Conservation (phyloP, 2,888 invertebrate genomes). For the Xylota sylvarum region DNA sequence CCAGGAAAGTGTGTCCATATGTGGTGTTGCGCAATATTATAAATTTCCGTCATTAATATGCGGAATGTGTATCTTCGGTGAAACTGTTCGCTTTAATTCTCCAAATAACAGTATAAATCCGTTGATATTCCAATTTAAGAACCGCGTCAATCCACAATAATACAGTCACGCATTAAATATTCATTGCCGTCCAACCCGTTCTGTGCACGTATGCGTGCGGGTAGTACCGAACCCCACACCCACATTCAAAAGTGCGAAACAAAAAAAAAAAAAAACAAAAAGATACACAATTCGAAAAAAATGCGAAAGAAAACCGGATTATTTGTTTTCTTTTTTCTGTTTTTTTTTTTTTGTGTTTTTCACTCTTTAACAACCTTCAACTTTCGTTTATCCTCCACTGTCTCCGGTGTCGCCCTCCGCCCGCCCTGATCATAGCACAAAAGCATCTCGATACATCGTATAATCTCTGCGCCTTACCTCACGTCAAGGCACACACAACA, state of each 20-base stretch:
- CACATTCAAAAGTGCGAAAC: not conserved
- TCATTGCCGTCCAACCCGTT: slow-evolving; percentile 37
- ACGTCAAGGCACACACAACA: slow-evolving; percentile 42
- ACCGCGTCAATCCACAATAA: slow-evolving; percentile 39
- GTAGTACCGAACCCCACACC: slow-evolving; percentile 4
- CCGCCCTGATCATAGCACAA: slow-evolving; percentile 23
- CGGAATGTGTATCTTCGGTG: slow-evolving; percentile 49
- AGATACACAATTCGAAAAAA: slow-evolving; percentile 15
- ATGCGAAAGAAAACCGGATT: slow-evolving; percentile 45
- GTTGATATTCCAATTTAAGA: slow-evolving; percentile 66
- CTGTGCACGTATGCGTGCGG: not conserved
- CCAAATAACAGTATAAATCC: slow-evolving; percentile 56
- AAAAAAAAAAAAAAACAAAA: slow-evolving; percentile 16
- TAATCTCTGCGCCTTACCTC: slow-evolving; percentile 65
- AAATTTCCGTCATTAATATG: slow-evolving; percentile 50
- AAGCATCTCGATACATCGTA: slow-evolving; percentile 45
- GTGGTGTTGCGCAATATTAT: slow-evolving; percentile 59
- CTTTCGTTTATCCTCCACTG: slow-evolving; percentile 64
- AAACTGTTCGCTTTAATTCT: slow-evolving; percentile 53
- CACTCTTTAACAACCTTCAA: slow-evolving; percentile 75
- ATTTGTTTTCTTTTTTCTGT: not conserved
- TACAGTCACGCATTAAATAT: slow-evolving; percentile 65
- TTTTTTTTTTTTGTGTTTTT: slow-evolving; percentile 50
- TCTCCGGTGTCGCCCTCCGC: not conserved
- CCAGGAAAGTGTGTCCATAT: slow-evolving; percentile 49